Percentiles rank a stretch among this genome's conserved stretches.
Evolutionary conservation across 1,140 invertebrate species (phyloP).

Genomic region (Leguminivora glycinivorella): DNA sequence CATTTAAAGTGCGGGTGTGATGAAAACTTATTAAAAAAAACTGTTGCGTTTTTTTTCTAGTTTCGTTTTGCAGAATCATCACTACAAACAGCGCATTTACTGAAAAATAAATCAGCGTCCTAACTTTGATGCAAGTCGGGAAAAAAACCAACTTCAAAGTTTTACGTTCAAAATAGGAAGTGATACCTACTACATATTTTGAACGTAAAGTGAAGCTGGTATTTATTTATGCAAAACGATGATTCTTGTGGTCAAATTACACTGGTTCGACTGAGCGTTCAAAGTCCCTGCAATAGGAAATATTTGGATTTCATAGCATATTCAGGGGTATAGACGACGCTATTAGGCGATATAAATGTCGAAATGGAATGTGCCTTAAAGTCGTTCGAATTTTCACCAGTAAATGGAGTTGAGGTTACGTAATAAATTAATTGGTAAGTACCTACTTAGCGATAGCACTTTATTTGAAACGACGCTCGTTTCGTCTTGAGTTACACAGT

Average conservation of each 20-base stretch:
- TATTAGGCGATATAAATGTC: constrained; percentile 24
- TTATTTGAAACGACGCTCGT: constrained; percentile 4
- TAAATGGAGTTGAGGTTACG: constrained; percentile 22
- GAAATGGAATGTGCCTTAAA: constrained; percentile 19
- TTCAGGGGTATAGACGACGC: constrained; percentile 11
- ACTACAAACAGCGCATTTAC: too few species aligned
- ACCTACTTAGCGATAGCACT: constrained; percentile 13
- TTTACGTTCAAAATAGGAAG: too few species aligned
- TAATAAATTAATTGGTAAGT: constrained; percentile 24
- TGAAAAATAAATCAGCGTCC: too few species aligned
- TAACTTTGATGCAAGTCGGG: too few species aligned
- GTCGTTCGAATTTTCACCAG: constrained; percentile 9
- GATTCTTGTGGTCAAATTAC: background rate
- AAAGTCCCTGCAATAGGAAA: background rate
- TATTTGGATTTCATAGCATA: background rate
- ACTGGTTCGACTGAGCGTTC: background rate
- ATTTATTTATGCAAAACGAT: too few species aligned
- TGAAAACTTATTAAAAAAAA: too few species aligned
- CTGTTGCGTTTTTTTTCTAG: too few species aligned
- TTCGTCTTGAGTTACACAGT: constrained; percentile 7
- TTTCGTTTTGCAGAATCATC: too few species aligned
- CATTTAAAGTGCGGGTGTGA: too few species aligned
- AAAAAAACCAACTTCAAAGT: too few species aligned
- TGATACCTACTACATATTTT: too few species aligned
- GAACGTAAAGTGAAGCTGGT: too few species aligned